phyloP scores from a whole-genome alignment of 2,888 invertebrate genomes.

The Lasioglossum zephyrum region DNA sequence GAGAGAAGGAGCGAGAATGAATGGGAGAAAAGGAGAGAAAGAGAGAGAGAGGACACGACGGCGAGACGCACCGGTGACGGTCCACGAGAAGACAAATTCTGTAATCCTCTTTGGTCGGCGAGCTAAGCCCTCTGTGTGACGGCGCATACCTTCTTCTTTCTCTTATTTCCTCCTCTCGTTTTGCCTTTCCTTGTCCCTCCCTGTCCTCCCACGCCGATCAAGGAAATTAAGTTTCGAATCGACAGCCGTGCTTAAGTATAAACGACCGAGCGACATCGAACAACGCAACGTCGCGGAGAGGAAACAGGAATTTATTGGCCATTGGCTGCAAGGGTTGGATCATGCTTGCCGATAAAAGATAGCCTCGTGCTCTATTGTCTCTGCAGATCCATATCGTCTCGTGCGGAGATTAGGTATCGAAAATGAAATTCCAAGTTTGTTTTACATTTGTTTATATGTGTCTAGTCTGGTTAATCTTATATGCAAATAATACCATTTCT shows the following conservation, averaged over 20 bases:
- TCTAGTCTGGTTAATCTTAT: too few relatives aligned
- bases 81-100: slow-evolving; percentile 80
- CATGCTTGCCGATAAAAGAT: not conserved
- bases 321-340: not conserved
- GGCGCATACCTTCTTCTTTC: slow-evolving; percentile 76
- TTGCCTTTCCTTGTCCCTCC: slow-evolving; percentile 61
- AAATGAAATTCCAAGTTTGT: not conserved
- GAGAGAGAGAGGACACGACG: slow-evolving; percentile 1
- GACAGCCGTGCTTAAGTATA: slow-evolving; percentile 73
- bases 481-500: too few relatives aligned
- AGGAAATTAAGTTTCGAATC: slow-evolving; percentile 79
- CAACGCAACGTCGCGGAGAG: slow-evolving; percentile 48
- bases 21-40: slow-evolving; percentile 1
- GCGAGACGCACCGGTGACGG: slow-evolving; percentile 66
- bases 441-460: not conserved
- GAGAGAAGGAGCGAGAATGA: slow-evolving; percentile 22
- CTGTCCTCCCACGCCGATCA: slow-evolving; percentile 77
- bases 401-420: not conserved
- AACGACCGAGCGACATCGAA: slow-evolving; percentile 66
- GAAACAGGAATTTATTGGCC: slow-evolving; percentile 39
- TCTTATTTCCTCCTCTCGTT: slow-evolving; percentile 71
- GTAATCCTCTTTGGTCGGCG: slow-evolving; percentile 84
- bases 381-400: not conserved
- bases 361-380: not conserved
- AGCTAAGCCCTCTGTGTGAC: slow-evolving; percentile 82